Evolutionary conservation across 2,797 vertebrate species (phyloP), one percentile per base, ranked within the genome.

Genomic region (Discoglossus pictus): DNA sequence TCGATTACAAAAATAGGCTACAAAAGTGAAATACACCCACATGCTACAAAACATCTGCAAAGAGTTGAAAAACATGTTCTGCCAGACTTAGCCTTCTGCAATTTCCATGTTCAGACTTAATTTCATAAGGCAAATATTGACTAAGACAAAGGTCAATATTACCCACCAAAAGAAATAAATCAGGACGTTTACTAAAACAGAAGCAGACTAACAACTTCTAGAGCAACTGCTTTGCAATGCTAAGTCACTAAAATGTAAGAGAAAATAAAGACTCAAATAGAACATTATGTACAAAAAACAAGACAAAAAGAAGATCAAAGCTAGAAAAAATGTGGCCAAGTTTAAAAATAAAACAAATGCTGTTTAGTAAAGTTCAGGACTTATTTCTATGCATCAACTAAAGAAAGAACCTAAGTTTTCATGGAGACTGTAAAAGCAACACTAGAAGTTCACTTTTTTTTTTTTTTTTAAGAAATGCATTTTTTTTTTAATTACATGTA

Each of bases 101-200:
- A 5, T 59, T 66, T 66, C 43, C 35, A 61, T 68, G 65, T 61
- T 53, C n/a, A 52, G n/a, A 52, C 24, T 25, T 25, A 15, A 52
- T 52, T 52, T 52, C 56, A 61, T 53, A 68, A 61, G 56, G 38
- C 47, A 68, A 68, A 68, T 68, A 68, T 68, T 68, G 65, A 61
- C 65, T 35, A 61, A 68, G 56, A 15, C 56, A 68, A 36, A 68
- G 56, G 65, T 68, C 39, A 53, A 31, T 38, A 61, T 43, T 61
- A 61, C 56, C 55, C 53, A 68, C 65, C 65, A 60, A 68, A 42
- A 61, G 56, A 68, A 68, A 68, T 52, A 61, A 68, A 66, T 50
- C 64, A 20, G 36, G 38, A 38, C 35, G 27, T 59, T 39, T 58
- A 58, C 34, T 60, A 61, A 68, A 68, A 61, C 54, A 61, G 56